Evolutionary conservation across 2,888 invertebrate genomes (phyloP), one percentile per base, ranked within the genome.

Genomic region (Papilio gigon): DNA sequence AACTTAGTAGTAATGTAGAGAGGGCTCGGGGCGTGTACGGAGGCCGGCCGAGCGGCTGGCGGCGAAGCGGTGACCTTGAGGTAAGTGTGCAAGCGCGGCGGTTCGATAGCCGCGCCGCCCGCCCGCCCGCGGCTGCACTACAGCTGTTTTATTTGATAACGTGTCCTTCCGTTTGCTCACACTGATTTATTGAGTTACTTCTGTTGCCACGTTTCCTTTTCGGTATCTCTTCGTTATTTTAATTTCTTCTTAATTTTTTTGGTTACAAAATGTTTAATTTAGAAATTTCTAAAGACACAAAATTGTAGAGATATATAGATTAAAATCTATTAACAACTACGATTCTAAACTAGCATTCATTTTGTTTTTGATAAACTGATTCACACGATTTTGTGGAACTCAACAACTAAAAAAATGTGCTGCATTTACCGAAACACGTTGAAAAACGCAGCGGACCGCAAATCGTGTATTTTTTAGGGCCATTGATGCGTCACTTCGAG

Each of bases 121-220:
- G 81, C 83, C 85, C 88, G 86, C 87, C 87, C 84, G 79, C 86
- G 80, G 84, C 84, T 85, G 85, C 86, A 86, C 81, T 85, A 90
- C 91, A 91, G 89, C 90, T 91, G 90, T 88, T 89, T 81, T 79
- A 80, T 79, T 83, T 84, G 79, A 84, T 84, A 86, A 85, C 86
- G 82, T 83, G 81, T 79, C 83, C 71, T 58, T 73, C 74, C 75
- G 67, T 70, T 71, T 64, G 47, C 69, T 70, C 67, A 73, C 69
- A 67, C 67, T 37, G 60, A 69, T 65, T 69, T 67, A 69, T 71
- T 59, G 58, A 60, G 42, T 47, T 61, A 65, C 20, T 71, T 63
- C 58, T 35, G 50, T 56, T 33, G 6, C 40, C 47, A 33, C 50
- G 14, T 40, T 33, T 35, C 53, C 30, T 53, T 40, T 37, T 30